Base-by-base conservation (phyloP, 2,113 vertebrate species). In the Dascyllus trimaculatus region DNA sequence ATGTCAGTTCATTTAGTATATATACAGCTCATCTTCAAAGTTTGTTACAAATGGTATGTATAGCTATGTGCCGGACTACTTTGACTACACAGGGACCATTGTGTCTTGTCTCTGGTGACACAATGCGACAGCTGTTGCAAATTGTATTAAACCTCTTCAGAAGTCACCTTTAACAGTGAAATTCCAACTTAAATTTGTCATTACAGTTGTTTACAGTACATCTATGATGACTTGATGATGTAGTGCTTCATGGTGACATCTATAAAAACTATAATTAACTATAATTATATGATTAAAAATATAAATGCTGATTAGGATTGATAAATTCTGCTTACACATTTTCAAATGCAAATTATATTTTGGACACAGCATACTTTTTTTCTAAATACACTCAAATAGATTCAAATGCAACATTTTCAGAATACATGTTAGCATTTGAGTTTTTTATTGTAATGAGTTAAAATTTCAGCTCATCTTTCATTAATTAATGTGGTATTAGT, bases 91-190 rank as follows among this genome's bases (percentile, higher is more conserved):
- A 51, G 3, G 14, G 1, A 1, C 32, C 29, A n/a, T 67, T 71
- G 1, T 58, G 15, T 58, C 35, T 72, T 3, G 0, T 60, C 60
- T 65, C 22, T 59, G 45, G 66, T 81, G 71, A 76, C 53, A 63
- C 45, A 67, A 67, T 56, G 48, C 11, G 32, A 7, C 51, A 78
- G 35, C 29, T 48, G 49, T 57, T 80, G 14, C 52, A 65, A 40
- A 62, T 62, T 40, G 2, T 25, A 25, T 60, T 21, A 61, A 52
- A 51, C 48, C 40, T 14, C 11, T 15, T 15, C 11, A 43, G 40
- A 35, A 35, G 32, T 32, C 32, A 35, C 32, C 56, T 32, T 21
- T 58, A 11, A 11, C 29, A 21, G 11, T 0, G 17, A 59, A 35
- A 13, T 38, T 1, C 17, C 17, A 58, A 19, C 9, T 59, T 59